phyloP scores from a whole-genome alignment of 2,888 invertebrate species.

The Aquatica leii region DNA sequence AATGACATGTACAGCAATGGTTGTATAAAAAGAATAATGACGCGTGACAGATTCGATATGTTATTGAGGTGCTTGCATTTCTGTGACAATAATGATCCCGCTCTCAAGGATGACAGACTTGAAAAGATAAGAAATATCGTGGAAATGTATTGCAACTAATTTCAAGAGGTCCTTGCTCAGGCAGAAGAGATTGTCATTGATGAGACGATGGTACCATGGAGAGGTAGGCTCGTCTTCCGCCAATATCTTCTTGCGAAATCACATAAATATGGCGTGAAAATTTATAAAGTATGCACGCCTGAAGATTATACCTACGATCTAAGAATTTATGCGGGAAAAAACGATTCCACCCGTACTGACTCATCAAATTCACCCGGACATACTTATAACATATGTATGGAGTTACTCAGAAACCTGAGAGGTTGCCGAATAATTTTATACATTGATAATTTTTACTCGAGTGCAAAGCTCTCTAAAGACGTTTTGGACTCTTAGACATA shows the following conservation, averaged over 20 bases:
- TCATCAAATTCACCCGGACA: not conserved
- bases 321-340: slow-evolving; percentile 40
- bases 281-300: slow-evolving; percentile 50
- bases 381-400: slow-evolving; percentile 8
- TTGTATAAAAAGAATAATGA: not conserved
- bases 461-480: slow-evolving; percentile 13
- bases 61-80: slow-evolving; percentile 1
- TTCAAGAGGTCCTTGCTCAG: slow-evolving; percentile 27
- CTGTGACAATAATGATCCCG: slow-evolving; percentile 13
- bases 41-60: too few species aligned
- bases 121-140: slow-evolving; percentile 8
- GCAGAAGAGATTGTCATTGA: slow-evolving; percentile 47
- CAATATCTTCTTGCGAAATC: slow-evolving; percentile 49
- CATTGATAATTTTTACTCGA: slow-evolving; percentile 47
- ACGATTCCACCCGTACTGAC: not conserved
- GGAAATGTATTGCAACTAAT: slow-evolving; percentile 17
- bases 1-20: slow-evolving; percentile 3
- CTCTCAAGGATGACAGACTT: slow-evolving; percentile 1
- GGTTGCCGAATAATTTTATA: slow-evolving; percentile 42
- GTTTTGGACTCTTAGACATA: slow-evolving; percentile 1
- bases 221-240: slow-evolving; percentile 48
- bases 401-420: slow-evolving; percentile 4
- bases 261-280: slow-evolving; percentile 49
- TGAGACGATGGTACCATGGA: slow-evolving; percentile 51
- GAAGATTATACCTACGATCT: slow-evolving; percentile 45